Percentiles rank a stretch among this genome's conserved stretches.
Evolutionary conservation across 1,140 invertebrate genomes (phyloP).

Genomic region (Mizuhopecten yessoensis): DNA sequence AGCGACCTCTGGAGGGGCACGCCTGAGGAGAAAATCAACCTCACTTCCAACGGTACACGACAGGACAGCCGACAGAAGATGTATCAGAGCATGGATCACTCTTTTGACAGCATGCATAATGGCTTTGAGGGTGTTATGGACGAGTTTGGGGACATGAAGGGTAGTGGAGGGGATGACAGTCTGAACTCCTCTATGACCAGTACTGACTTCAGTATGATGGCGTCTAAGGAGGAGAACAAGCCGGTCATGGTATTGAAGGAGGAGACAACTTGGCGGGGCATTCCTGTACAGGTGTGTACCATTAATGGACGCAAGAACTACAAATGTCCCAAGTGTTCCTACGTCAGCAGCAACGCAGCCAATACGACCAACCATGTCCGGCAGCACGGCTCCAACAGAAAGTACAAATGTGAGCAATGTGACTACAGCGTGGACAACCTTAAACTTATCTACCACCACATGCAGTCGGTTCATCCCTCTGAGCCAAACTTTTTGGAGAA

Average conservation of each 20-base stretch:
- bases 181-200: conserved; percentile 51
- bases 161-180: conserved; percentile 47
- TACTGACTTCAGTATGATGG: conserved; percentile 54
- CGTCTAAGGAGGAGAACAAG: conserved; percentile 54
- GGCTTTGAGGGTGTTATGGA: conserved; percentile 54
- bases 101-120: conserved; percentile 53
- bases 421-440: conserved; percentile 74
- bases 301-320: conserved; percentile 73
- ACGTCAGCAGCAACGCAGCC: conserved; percentile 72
- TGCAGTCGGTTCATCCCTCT: conserved; percentile 70
- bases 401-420: conserved; percentile 75
- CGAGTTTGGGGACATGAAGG: conserved; percentile 41
- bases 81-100: not conserved
- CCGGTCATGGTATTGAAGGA: conserved; percentile 63
- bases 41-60: conserved; percentile 55
- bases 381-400: conserved; percentile 72
- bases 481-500: conserved; percentile 65
- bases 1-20: conserved; percentile 71
- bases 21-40: conserved; percentile 68
- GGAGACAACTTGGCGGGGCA: conserved; percentile 69
- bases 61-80: conserved; percentile 5
- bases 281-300: conserved; percentile 70
- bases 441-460: conserved; percentile 73
- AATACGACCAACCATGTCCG: conserved; percentile 73
- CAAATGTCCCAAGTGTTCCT: conserved; percentile 76